Conservation (phyloP, 2,113 vertebrate genomes). For the Ceratotherium simum region DNA sequence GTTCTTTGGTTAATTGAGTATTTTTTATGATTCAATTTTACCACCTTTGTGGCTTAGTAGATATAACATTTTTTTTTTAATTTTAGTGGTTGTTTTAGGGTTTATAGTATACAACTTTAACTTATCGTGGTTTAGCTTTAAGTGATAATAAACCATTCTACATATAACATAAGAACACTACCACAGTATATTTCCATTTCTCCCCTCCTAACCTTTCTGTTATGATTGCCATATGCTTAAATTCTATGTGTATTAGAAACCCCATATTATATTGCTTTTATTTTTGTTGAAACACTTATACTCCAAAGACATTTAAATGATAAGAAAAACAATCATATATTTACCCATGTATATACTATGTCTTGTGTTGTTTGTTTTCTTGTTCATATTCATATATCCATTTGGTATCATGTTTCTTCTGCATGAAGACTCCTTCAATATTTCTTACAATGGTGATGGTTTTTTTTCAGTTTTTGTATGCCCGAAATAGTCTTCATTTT, state of each 20-base stretch:
- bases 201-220: not conserved
- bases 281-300: not conserved
- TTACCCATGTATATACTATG: not conserved
- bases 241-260: not conserved
- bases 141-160: not conserved
- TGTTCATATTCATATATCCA: not conserved
- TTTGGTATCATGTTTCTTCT: not conserved
- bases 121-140: not conserved
- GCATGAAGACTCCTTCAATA: not conserved
- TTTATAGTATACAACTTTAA: not conserved
- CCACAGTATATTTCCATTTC: not conserved
- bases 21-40: not conserved
- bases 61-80: too few species aligned
- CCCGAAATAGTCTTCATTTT: not conserved
- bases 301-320: not conserved
- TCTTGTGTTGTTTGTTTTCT: not conserved
- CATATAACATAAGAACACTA: not conserved
- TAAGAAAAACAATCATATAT: not conserved
- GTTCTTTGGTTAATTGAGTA: not conserved
- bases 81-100: not conserved
- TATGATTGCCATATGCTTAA: not conserved
- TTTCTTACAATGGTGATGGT: not conserved
- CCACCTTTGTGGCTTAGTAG: not conserved
- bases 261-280: not conserved
- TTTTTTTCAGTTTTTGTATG: not conserved